phyloP scores from a whole-genome alignment of 92 coral and sea anemone genomes.

The Phenganax marumi region DNA sequence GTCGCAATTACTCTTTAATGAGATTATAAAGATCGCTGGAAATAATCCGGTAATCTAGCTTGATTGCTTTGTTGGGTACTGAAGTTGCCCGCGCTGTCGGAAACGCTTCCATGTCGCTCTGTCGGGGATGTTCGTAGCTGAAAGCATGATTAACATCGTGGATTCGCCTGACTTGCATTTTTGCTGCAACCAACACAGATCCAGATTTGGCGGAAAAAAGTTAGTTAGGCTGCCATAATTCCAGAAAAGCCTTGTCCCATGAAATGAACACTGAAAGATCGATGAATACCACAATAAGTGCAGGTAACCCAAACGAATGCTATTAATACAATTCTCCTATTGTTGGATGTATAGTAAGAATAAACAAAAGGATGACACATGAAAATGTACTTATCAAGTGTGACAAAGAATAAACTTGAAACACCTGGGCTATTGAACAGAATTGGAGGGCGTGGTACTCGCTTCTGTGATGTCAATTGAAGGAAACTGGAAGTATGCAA shows the following conservation, averaged over 20 bases:
- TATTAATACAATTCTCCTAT: neutral
- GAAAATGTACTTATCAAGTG: neutral
- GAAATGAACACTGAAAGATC: neutral
- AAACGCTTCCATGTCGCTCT: neutral
- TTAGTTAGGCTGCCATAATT: neutral
- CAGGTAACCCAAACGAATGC: neutral
- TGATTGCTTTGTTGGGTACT: no score
- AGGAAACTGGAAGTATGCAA: neutral
- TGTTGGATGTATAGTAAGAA: neutral
- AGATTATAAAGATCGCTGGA: no score
- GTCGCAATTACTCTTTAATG: no score
- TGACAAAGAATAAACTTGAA: slow-evolving; percentile 3
- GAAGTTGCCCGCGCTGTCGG: neutral
- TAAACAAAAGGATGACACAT: neutral
- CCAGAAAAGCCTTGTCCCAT: neutral
- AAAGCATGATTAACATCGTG: neutral
- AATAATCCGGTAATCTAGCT: no score
- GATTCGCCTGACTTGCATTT: neutral
- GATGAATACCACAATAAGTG: neutral
- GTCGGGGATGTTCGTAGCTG: neutral
- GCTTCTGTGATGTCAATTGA: neutral
- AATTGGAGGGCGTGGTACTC: neutral
- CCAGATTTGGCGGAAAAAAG: neutral
- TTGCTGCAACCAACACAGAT: neutral
- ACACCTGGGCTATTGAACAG: neutral